Evolutionary conservation across 2,888 invertebrate genomes (phyloP).

Genomic region (Melanophora roralis): DNA sequence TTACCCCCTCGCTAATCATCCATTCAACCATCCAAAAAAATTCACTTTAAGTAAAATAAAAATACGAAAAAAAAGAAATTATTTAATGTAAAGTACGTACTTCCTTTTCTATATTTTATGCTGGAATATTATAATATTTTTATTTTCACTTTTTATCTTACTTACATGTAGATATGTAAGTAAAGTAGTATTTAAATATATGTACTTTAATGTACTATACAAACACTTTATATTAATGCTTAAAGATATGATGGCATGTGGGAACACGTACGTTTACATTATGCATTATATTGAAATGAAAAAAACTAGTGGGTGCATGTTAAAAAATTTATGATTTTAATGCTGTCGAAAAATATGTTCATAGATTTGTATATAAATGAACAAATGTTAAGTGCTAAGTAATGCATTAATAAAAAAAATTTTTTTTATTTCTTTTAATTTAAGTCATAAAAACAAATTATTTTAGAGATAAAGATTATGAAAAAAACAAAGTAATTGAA

Average conservation of each 20-base stretch:
- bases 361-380: not conserved
- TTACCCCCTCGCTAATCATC: too few species aligned
- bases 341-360: not conserved
- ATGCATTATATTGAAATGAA: not conserved
- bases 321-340: slow-evolving; percentile 25
- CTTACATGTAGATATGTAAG: not conserved
- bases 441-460: too few species aligned
- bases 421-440: too few species aligned
- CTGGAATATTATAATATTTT: too few species aligned
- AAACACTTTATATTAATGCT: not conserved
- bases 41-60: too few species aligned
- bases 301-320: not conserved
- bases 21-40: too few species aligned
- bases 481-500: too few species aligned
- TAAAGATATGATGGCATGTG: slow-evolving; percentile 36
- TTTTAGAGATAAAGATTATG: too few species aligned
- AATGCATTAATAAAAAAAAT: not conserved
- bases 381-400: not conserved
- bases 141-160: too few species aligned
- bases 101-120: slow-evolving; percentile 15
- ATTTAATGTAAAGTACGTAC: slow-evolving; percentile 26
- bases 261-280: slow-evolving; percentile 25
- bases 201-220: not conserved
- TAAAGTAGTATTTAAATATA: not conserved
- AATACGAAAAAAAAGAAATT: too few species aligned